Evolutionary conservation across 2,113 vertebrate genomes (phyloP), one percentile per base, ranked within the genome.

Genomic region (Gnathonemus longibarbis): DNA sequence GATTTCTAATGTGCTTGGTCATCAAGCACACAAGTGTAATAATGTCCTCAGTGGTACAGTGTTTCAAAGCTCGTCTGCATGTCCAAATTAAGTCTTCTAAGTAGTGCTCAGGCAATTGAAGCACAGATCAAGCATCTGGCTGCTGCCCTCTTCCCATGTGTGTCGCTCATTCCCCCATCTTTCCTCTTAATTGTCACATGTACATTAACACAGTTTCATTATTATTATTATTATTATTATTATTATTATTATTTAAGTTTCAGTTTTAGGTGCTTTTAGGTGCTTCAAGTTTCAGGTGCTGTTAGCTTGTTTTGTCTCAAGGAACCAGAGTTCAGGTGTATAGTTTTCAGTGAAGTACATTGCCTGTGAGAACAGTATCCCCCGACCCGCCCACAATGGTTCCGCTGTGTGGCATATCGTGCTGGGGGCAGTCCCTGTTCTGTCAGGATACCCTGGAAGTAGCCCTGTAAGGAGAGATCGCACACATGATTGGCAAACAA

Each of bases 401-500:
- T 84, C 84, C 89, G 77, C 83, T 93, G 91, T 93, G 92, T 93
- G 92, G 90, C 93, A 92, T 91, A 90, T 89, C 88, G 89, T 91
- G 93, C 92, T 91, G 89, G 88, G 89, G 84, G 89, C 42, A 90
- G 92, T 91, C 91, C 91, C 92, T 91, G 90, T 88, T 94, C 93
- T 91, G 91, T 93, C 93, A 93, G 92, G 91, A 91, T 90, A 91
- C 92, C 91, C 92, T 93, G 92, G 93, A 92, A 92, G 92, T 90
- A 91, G 91, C 53, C 89, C 89, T 89, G 80, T 92, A 93, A 93
- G 93, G 92, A 89, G 80, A 8, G 70, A 6, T n/a, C n/a, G n/a
- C n/a, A n/a, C 58, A 48, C 86, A 90, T 91, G 93, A 94, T 91
- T 93, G 91, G 92, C 93, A 94, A 94, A 93, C 93, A 91, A 87